Percentiles rank a stretch among this genome's conserved stretches.
Evolutionary conservation across 1,140 invertebrate species (phyloP).

Genomic region (Danaus melanippus): DNA sequence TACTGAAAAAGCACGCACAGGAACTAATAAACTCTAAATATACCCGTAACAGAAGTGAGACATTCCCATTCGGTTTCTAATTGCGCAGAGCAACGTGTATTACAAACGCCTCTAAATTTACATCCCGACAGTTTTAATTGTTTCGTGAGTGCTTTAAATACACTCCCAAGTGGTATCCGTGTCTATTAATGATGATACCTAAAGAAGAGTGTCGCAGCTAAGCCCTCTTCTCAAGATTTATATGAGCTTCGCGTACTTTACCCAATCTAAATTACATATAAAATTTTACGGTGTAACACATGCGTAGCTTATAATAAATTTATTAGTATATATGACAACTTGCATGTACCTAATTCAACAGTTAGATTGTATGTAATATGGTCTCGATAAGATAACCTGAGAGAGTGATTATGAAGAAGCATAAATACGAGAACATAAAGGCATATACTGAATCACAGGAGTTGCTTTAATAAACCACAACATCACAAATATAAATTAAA

Average conservation of each 20-base stretch:
- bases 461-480: too few species aligned
- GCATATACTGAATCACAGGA: too few species aligned
- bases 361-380: too few species aligned
- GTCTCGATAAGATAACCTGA: too few species aligned
- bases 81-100: conserved; percentile 41
- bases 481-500: too few species aligned
- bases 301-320: conserved; percentile 14
- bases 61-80: conserved; percentile 35
- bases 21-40: conserved; percentile 44
- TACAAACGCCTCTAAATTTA: conserved; percentile 50
- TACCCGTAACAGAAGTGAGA: conserved; percentile 34
- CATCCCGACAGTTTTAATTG: conserved; percentile 57
- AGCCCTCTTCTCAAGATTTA: conserved; percentile 44
- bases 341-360: too few species aligned
- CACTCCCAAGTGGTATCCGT: conserved; percentile 43
- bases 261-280: conserved; percentile 21
- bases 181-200: conserved; percentile 49
- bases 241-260: conserved; percentile 24
- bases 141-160: conserved; percentile 49
- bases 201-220: conserved; percentile 41
- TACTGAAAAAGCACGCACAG: conserved; percentile 18
- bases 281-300: conserved; percentile 31
- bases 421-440: too few species aligned
- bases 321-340: too few species aligned
- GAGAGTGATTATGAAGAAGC: too few species aligned